Evolutionary conservation across 2,797 vertebrate species (phyloP), one percentile per base, ranked within the genome.

Genomic region (Tadarida brasiliensis): DNA sequence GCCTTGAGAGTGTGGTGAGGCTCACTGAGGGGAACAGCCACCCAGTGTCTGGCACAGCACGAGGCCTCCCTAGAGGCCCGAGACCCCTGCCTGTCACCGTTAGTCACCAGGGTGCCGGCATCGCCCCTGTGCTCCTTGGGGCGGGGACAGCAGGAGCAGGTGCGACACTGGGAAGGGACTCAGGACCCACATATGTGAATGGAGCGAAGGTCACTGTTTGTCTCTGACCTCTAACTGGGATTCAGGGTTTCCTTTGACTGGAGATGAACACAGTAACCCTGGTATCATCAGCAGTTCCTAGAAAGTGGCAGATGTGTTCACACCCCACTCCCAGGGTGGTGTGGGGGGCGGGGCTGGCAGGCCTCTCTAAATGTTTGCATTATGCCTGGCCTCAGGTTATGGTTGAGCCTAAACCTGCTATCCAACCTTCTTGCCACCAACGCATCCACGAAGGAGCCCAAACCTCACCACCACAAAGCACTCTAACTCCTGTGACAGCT

Each of bases 31-130:
- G 49, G 14, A 85, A 85, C 39, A 14, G 15, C 61, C 30, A 12
- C 1, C n/a, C 30, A 0, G 5, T 0, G n/a, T 73, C 49, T 49
- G 73, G 39, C 68, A 35, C 33, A 30, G 16, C 17, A 24, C 63
- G 78, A 33, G 12, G 26, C 30, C 35, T 70, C 68, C n/a, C 3
- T 11, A 59, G 65, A 88, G 26, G 10, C 14, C 65, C 3, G n/a
- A 12, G 20, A 3, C 9, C 4, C 0, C 7, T 35, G 16, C 10
- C 17, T 56, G 20, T 87, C 22, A 4, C 33, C 0, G 3, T 12
- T 51, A 51, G 14, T 61, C 63, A 35, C 17, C 16, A 17, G 33
- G 12, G 61, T 30, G 26, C 14, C 61, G 26, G 47, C 11, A 35
- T 30, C 10, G 8, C 35, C 28, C 17, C 26, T 24, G 15, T 54